phyloP scores from a whole-genome alignment of 2,113 vertebrate species.

The Delphinapterus leucas region DNA sequence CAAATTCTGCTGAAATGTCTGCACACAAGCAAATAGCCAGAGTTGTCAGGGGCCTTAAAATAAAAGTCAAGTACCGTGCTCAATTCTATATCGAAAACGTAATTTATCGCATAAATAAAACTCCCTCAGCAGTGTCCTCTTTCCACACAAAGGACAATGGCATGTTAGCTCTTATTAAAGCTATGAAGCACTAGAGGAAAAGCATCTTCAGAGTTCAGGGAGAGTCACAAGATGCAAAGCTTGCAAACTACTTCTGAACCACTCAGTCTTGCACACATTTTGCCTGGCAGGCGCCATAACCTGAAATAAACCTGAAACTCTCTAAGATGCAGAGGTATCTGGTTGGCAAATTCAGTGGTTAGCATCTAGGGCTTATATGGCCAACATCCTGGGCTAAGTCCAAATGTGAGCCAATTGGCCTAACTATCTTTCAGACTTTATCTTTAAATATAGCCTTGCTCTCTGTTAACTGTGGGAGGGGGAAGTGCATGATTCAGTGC shows the following conservation, averaged over 20 bases:
- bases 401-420: background rate
- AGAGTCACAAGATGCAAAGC: conserved; percentile 70
- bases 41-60: conserved; percentile 69
- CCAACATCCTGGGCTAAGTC: background rate
- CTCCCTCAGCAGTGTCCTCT: conserved; percentile 71
- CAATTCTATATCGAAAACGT: conserved; percentile 70
- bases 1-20: conserved; percentile 66
- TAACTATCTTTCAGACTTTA: conserved; percentile 3
- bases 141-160: conserved; percentile 73
- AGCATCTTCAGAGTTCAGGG: conserved; percentile 70
- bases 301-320: conserved; percentile 44
- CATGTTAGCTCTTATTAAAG: conserved; percentile 73
- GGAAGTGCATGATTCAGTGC: background rate
- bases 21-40: conserved; percentile 56
- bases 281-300: background rate
- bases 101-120: conserved; percentile 76
- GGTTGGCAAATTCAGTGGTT: conserved; percentile 44
- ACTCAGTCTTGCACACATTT: conserved; percentile 50
- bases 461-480: background rate
- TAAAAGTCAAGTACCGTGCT: conserved; percentile 75
- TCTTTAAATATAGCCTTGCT: background rate
- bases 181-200: conserved; percentile 69
- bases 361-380: background rate
- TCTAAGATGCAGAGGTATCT: conserved; percentile 24
- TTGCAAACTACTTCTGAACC: conserved; percentile 66